Evolutionary conservation across 2,888 invertebrate species (phyloP).

Genomic region (Alloplasta piceator): DNA sequence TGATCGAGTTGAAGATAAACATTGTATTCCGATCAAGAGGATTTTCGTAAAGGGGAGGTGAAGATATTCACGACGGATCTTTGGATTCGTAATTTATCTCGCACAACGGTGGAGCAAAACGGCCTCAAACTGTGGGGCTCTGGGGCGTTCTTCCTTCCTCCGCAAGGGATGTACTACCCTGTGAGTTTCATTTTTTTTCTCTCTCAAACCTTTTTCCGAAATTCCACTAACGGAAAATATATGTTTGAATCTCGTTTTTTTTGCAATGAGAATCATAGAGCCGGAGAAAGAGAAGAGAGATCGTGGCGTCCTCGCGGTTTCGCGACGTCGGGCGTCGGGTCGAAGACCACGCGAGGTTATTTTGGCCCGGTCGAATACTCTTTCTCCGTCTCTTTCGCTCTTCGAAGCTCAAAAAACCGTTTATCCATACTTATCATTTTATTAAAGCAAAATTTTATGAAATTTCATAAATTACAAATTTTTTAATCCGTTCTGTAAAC

Average conservation of each 20-base stretch:
- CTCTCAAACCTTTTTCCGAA: conserved; percentile 3
- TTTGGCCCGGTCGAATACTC: conserved; percentile 63
- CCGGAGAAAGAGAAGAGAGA: conserved; percentile 23
- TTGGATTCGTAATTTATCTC: conserved; percentile 76
- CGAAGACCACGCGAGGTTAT: conserved; percentile 68
- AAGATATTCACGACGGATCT: conserved; percentile 70
- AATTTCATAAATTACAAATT: too few species aligned
- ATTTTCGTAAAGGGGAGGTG: conserved; percentile 37
- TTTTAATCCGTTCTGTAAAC: too few species aligned
- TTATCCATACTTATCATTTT: too few species aligned
- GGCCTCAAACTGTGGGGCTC: conserved; percentile 98
- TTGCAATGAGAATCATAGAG: neutral
- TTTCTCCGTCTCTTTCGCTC: conserved; percentile 22
- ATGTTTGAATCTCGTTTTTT: conserved; percentile 2
- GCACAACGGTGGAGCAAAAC: conserved; percentile 85
- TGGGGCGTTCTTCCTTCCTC: conserved; percentile 97
- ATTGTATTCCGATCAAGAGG: neutral
- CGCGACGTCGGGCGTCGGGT: conserved; percentile 65
- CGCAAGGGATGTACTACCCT: conserved; percentile 98
- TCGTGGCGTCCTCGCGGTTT: conserved; percentile 63
- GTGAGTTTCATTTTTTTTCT: conserved; percentile 86
- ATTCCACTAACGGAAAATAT: neutral
- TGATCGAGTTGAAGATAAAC: neutral
- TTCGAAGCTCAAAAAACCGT: neutral
- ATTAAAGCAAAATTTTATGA: too few species aligned